Conservation (phyloP, 2,113 vertebrate genomes). For the Bombycilla garrulus region DNA sequence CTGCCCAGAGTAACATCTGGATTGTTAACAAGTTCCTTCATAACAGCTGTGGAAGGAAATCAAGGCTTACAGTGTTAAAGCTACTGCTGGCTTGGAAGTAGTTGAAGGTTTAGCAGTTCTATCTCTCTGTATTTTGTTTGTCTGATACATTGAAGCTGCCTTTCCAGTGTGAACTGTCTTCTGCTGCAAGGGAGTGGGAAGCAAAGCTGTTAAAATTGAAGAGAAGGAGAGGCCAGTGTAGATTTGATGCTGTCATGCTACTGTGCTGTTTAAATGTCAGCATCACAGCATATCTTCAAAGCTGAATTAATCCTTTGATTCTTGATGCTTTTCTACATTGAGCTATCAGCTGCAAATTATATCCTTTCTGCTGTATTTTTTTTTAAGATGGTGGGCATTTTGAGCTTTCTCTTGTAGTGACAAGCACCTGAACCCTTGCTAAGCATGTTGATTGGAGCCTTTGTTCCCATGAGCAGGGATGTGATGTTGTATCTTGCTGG, state of each 20-base stretch:
- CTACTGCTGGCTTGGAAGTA: neutral
- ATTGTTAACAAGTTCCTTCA: slow-evolving; percentile 1
- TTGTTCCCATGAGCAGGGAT: neutral
- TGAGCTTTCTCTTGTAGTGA: neutral
- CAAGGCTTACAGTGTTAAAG: neutral
- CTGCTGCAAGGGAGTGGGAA: neutral
- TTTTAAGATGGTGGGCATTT: neutral
- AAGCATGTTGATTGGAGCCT: neutral
- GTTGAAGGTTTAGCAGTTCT: neutral
- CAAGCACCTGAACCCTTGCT: neutral
- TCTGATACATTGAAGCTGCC: neutral
- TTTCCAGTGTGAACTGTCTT: neutral
- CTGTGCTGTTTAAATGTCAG: neutral
- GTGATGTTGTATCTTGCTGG: neutral
- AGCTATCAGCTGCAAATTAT: neutral
- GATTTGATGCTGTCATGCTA: neutral
- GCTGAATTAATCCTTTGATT: neutral
- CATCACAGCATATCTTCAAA: neutral
- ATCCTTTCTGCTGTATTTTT: neutral
- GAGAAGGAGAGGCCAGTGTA: neutral
- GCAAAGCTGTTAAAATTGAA: neutral
- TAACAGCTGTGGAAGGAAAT: neutral
- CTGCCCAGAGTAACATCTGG: neutral
- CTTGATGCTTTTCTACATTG: neutral
- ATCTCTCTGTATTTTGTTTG: neutral